These are phyloP conservation scores for Lasiurus borealis DNA, from an alignment of 2,113 vertebrate species.

Conservation along the genomic window DNA sequence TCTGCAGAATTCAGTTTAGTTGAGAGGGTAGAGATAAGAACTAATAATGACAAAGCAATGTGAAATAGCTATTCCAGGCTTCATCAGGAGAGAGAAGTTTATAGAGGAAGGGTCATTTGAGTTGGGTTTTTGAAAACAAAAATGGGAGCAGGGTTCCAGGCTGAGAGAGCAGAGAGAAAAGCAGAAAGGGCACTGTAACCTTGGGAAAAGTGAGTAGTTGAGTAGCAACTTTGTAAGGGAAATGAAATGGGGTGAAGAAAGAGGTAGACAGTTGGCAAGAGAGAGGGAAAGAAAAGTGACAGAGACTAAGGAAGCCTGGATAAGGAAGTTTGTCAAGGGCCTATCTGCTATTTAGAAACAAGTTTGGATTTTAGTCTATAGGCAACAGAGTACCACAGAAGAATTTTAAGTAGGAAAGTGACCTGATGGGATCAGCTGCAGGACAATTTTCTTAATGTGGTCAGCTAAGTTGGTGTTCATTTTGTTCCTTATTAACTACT, in stretches of 20 bases:
- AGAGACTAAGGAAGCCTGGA: too few relatives aligned
- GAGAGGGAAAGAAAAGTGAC: too few relatives aligned
- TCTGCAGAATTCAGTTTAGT: background rate
- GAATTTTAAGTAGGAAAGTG: too few relatives aligned
- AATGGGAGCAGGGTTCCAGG: background rate
- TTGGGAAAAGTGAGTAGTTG: background rate
- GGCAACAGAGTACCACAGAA: background rate
- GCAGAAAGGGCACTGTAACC: background rate
- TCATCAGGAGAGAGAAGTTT: background rate
- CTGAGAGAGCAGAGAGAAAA: background rate
- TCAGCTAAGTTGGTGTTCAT: background rate
- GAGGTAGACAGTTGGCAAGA: background rate
- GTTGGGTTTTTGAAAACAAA: background rate
- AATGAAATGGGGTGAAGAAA: background rate
- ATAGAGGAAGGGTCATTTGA: background rate
- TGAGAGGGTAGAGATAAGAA: background rate
- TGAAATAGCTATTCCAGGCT: background rate
- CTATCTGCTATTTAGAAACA: background rate
- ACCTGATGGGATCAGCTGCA: background rate
- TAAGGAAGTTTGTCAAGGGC: background rate
- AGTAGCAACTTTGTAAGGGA: background rate
- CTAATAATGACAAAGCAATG: background rate
- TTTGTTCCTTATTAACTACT: background rate
- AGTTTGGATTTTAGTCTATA: background rate
- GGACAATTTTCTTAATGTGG: background rate